Conservation (phyloP, 2,797 vertebrate species). For the Gallinago nigripennis region DNA sequence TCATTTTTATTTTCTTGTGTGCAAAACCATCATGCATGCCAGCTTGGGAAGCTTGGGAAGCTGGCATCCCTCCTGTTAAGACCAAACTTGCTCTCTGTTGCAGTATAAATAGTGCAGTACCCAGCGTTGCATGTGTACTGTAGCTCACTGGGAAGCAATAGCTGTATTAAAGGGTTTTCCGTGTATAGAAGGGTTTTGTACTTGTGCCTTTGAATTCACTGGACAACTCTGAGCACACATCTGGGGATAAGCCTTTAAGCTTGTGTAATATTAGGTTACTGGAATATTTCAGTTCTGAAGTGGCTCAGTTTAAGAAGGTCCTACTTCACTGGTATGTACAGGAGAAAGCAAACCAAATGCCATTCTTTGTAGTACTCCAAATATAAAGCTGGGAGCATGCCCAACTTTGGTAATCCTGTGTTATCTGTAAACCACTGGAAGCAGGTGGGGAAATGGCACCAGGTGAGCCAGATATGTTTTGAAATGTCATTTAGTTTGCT, state of each 20-base stretch:
- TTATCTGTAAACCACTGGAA: not conserved
- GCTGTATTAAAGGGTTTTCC: not conserved
- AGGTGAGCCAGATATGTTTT: slow-evolving; percentile 2
- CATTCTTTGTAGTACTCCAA: slow-evolving; percentile 26
- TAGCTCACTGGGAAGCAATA: not conserved
- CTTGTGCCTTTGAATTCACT: not conserved
- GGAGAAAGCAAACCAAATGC: slow-evolving; percentile 47
- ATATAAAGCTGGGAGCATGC: not conserved
- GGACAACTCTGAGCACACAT: not conserved
- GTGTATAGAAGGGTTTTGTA: not conserved
- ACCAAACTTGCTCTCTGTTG: slow-evolving; percentile 52
- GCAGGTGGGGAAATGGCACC: not conserved
- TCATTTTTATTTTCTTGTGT: slow-evolving; percentile 42
- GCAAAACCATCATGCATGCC: slow-evolving; percentile 42
- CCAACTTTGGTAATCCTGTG: not conserved
- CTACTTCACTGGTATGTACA: not conserved
- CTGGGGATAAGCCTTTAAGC: not conserved
- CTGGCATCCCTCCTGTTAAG: slow-evolving; percentile 60
- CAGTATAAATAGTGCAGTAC: slow-evolving; percentile 55
- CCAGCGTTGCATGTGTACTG: not conserved
- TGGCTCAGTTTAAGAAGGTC: not conserved
- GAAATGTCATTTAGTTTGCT: not conserved
- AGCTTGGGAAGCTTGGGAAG: slow-evolving; percentile 66
- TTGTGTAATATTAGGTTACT: not conserved
- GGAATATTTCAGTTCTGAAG: not conserved